These are phyloP conservation scores for Agrotis puta DNA, from an alignment of 2,888 invertebrate genomes.

Conservation along the genomic window DNA sequence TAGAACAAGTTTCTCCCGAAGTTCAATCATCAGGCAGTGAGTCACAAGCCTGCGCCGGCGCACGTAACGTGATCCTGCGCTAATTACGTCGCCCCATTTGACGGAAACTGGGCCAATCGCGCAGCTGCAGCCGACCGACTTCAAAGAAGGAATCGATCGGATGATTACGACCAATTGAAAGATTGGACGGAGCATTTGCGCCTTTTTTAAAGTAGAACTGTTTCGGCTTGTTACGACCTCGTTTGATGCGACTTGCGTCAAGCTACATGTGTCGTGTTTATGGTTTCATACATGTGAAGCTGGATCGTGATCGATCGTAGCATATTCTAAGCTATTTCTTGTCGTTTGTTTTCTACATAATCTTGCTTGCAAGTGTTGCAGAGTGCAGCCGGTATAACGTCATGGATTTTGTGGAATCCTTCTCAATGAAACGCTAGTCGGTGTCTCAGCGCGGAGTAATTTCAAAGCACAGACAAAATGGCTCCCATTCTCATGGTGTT, in stretches of 20 bases:
- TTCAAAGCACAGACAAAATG: slow-evolving; percentile 31
- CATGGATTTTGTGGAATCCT: slow-evolving; percentile 40
- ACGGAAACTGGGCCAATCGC: slow-evolving; percentile 66
- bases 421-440: background rate
- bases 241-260: no score
- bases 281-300: no score
- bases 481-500: slow-evolving; percentile 53
- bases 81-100: slow-evolving; percentile 69
- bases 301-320: no score
- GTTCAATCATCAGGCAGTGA: slow-evolving; percentile 55
- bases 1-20: slow-evolving; percentile 56
- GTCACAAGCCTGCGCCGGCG: slow-evolving; percentile 62
- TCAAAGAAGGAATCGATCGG: slow-evolving; percentile 75
- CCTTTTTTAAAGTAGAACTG: slow-evolving; percentile 28
- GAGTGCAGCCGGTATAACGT: slow-evolving; percentile 34
- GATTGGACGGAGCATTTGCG: slow-evolving; percentile 68
- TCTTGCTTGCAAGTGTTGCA: no score
- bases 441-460: slow-evolving; percentile 32
- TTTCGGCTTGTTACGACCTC: no score
- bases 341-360: no score
- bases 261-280: no score
- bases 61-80: slow-evolving; percentile 73
- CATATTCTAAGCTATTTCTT: no score
- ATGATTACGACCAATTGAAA: slow-evolving; percentile 79
- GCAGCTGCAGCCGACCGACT: slow-evolving; percentile 66